These are phyloP conservation scores for Carlito syrichta DNA, from an alignment of 2,113 vertebrate species.

Conservation along the genomic window DNA sequence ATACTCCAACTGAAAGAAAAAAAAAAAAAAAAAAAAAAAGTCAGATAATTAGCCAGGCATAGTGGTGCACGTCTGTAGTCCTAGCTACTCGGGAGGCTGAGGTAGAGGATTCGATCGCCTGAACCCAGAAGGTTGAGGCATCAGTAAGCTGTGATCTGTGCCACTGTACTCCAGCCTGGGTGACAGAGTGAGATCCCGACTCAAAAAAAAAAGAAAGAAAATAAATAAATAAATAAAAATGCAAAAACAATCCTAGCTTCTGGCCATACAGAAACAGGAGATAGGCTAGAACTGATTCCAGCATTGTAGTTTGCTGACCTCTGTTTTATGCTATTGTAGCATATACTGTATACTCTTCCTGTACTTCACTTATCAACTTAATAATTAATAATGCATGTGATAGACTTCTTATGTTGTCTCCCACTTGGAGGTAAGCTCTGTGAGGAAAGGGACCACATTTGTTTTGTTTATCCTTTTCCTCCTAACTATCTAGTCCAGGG, in stretches of 20 bases:
- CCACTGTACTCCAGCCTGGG: neutral
- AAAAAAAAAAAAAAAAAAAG: too few relatives aligned
- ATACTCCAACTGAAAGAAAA: too few relatives aligned
- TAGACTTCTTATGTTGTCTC: neutral
- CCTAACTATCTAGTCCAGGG: neutral
- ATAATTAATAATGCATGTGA: neutral
- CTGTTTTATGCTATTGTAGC: neutral
- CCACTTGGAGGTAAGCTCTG: neutral
- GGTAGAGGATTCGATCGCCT: neutral
- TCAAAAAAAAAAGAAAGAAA: too few relatives aligned
- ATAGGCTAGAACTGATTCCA: neutral
- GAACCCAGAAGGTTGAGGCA: neutral
- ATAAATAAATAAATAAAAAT: neutral
- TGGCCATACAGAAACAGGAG: neutral
- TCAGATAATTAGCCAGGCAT: neutral
- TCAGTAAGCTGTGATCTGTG: neutral
- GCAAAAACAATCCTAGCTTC: neutral
- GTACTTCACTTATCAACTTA: neutral
- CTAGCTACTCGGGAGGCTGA: neutral
- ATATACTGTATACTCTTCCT: neutral
- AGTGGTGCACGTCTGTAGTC: neutral
- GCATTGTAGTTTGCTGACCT: neutral
- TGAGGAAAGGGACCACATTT: neutral
- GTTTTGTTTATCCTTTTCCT: neutral
- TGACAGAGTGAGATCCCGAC: neutral